These are phyloP conservation scores for Macaca nemestrina DNA, from an alignment of 2,113 vertebrate species.

Conservation along the genomic window DNA sequence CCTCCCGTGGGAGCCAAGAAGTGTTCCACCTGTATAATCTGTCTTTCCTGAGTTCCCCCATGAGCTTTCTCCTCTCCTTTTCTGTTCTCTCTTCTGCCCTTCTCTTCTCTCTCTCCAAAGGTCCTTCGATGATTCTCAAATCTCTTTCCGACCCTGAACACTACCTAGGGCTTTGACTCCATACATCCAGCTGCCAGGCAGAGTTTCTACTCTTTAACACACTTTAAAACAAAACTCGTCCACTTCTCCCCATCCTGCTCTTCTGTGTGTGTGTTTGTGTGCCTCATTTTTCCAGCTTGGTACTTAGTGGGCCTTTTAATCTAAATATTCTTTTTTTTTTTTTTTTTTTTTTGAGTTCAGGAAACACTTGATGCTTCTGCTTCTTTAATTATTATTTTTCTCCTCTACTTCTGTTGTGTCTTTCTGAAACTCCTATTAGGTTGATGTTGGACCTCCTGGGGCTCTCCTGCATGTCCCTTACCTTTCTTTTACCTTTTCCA, in stretches of 20 bases:
- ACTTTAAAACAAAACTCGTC: neutral
- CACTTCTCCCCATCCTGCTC: neutral
- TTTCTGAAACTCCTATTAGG: neutral
- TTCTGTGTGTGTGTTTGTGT: neutral
- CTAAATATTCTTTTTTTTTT: neutral
- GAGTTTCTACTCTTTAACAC: neutral
- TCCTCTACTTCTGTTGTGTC: neutral
- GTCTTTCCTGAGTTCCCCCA: neutral
- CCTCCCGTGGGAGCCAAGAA: neutral
- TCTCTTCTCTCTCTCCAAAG: neutral
- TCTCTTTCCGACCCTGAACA: neutral
- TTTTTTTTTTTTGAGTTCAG: neutral
- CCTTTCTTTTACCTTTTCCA: neutral
- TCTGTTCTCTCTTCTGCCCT: neutral
- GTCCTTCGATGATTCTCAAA: neutral
- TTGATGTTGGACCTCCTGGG: neutral
- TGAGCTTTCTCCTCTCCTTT: neutral
- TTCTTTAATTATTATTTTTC: constrained; percentile 7
- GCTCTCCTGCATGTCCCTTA: neutral
- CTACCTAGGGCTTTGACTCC: neutral
- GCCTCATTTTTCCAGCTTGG: neutral
- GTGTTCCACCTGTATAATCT: neutral
- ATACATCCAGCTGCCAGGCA: neutral
- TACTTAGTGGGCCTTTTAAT: neutral
- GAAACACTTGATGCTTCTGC: neutral